Base-by-base conservation (phyloP, 2,888 invertebrate species). In the Lasioglossum calceatum region DNA sequence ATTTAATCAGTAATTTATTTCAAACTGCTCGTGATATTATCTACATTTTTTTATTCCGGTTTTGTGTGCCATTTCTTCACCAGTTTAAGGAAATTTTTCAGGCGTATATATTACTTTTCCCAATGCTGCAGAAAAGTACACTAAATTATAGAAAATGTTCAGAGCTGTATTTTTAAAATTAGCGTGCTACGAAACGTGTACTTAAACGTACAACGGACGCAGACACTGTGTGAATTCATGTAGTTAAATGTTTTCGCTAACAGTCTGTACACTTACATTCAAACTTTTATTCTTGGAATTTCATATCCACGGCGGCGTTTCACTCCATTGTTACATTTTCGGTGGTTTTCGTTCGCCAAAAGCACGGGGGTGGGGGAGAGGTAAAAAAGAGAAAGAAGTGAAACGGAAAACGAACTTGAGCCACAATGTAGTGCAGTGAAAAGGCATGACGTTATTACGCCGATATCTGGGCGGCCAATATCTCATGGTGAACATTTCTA, bases 401-500 rank as follows among this genome's bases (percentile, higher is more conserved):
- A 39, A 39, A 39, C 36, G 70, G 19, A 39, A 71, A 42, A 67
- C 32, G n/a, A 81, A 70, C 19, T 54, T 8, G 54, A 44, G 67
- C 36, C 36, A 54, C 64, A 73, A 36, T 67, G 64, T 19, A n/a
- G 7, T 19, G 44, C 16, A 50, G 54, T 81, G 82, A 58, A 42
- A 47, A 47, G 77, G 47, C 27, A 82, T 44, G n/a, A 44, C 74
- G 50, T 39, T n/a, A 67, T 82, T 47, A 54, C 27, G 27, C 42
- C 42, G 77, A 67, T 84, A 47, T 27, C 47, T 71, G 44, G 1
- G 3, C 19, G 16, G 32, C 32, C 67, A 27, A 79, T 70, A 79
- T 70, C 74, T 70, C 79, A 4, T 16, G 42, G 64, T 1, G 67
- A 64, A 72, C 47, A n/a, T 81, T 73, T 74, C 39, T 50, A 39